Base-by-base conservation (phyloP, 2,888 invertebrate species). In the Corythucha ciliata region DNA sequence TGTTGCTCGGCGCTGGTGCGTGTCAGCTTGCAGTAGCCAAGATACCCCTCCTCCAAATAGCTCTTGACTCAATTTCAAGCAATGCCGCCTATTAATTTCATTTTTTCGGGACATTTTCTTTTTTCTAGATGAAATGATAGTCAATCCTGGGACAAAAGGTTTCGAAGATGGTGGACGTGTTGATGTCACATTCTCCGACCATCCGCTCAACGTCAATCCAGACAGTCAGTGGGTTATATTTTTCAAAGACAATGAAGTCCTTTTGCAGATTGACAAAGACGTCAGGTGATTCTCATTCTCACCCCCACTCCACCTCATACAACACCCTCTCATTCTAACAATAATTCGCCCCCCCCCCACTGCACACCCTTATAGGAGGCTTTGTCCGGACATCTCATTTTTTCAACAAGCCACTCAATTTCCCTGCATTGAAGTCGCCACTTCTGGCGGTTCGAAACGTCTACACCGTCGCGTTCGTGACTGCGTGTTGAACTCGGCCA, bases 191-290 rank as follows among this genome's bases (percentile, higher is more conserved):
- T 63, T 70, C 45, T 73, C 74, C 32, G 90, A 91, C 68, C 88
- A 98, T 77, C 98, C 97, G 0, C 71, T 98, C 46, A 94, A 88
- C 67, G 82, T 87, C n/a, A 89, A 87, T 62, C 93, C 96, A 0
- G 87, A 90, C 60, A 94, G 94, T 66, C 83, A 90, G 41, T 98
- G 98, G 98, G 83, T 83, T 63, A 83, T 83, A 3, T 97, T 83
- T 69, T 98, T 98, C 70, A 89, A 86, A 67, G 97, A 98, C 68
- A 98, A 98, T 69, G 94, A 97, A 71, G 92, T 96, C 54, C 72
- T 98, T 33, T 70, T 94, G 36, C 98, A 98, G 74, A 97, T 98
- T 62, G 96, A 97, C 69, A 97, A 96, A 68, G 94, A 96, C 70
- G 94, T 93, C 41, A 78, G 92, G 74, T 74, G 59, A 55, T 59